Base-by-base conservation (phyloP, 2,888 invertebrate species). In the Acronicta psi region DNA sequence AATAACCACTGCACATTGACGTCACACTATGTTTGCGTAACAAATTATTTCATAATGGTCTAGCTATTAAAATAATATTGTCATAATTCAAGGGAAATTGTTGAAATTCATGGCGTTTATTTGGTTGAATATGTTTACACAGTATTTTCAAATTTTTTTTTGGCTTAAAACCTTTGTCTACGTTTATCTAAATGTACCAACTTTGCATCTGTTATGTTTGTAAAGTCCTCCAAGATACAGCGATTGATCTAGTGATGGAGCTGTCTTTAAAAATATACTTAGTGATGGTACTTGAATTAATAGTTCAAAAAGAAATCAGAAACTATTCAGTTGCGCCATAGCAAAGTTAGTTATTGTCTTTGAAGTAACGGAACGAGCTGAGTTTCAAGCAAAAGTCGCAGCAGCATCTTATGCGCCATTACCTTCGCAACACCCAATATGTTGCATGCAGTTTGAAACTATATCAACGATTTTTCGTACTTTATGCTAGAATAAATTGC, bases 401-500 rank as follows among this genome's bases (percentile, higher is more conserved):
- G 29, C 11, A 11, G 20, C 46, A 18, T 37, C 54, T 67, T 62
- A 49, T 58, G 51, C 63, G 41, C 63, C 69, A 63, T 69, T 68
- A 68, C 67, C 63, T 51, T 69, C 41, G 46, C 51, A 68, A 54
- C 57, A 69, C 58, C 40, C 69, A 68, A 54, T 68, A 68, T 69
- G 69, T 62, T 55, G 58, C 63, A 52, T 51, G 31, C 58, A 62
- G 63, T 69, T 69, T 23, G 38, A 25, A 68, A 69, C 43, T 67
- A 25, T 52, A 54, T 55, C 55, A 44, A n/a, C 31, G n/a, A 29
- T 29, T 29, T 34, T 34, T 34, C 36, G 38, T 57, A 68, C 20
- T 62, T 68, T 58, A 54, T 57, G 53, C 17, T 38, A 43, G 38
- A 36, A 54, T 40, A 54, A 59, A 45, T 43, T 43, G 31, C 17